Evolutionary conservation across 2,888 invertebrate species (phyloP).

Genomic region (Tupiocoris notatus): DNA sequence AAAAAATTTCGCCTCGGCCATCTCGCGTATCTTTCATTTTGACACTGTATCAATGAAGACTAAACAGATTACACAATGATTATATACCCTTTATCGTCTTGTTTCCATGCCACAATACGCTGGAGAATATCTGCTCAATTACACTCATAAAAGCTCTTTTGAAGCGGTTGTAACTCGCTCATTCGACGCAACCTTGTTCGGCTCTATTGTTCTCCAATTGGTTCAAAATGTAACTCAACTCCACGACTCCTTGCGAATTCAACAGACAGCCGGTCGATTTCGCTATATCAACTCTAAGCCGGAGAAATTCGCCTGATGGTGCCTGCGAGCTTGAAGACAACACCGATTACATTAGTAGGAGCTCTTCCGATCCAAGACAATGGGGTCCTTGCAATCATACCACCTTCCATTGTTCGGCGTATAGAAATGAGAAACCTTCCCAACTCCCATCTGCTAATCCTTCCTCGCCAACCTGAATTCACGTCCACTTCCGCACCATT

Average conservation of each 20-base stretch:
- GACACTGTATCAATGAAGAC: too few species aligned
- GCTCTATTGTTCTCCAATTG: too few species aligned
- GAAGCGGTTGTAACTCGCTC: too few species aligned
- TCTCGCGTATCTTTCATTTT: too few species aligned
- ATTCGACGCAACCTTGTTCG: too few species aligned
- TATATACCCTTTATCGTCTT: too few species aligned
- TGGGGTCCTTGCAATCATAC: slow-evolving; percentile 11
- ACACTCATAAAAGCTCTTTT: too few species aligned
- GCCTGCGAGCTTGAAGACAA: background rate
- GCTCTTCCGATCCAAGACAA: slow-evolving; percentile 10
- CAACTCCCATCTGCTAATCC: slow-evolving; percentile 39
- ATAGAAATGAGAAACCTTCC: slow-evolving; percentile 35
- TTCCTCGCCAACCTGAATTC: slow-evolving; percentile 15
- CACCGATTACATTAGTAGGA: slow-evolving; percentile 14
- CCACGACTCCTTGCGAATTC: background rate
- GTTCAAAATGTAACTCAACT: background rate
- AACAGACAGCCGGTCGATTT: background rate
- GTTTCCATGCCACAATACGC: too few species aligned
- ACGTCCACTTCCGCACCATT: background rate
- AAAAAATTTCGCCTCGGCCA: too few species aligned
- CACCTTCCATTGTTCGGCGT: slow-evolving; percentile 1
- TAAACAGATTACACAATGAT: too few species aligned
- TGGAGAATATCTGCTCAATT: too few species aligned
- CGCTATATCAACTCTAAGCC: background rate
- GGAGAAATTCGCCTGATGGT: background rate